A percentile compares a stretch with the other conserved stretches of the same genome.
phyloP scores from a whole-genome alignment of 2,797 vertebrate species.

The Myripristis murdjan region DNA sequence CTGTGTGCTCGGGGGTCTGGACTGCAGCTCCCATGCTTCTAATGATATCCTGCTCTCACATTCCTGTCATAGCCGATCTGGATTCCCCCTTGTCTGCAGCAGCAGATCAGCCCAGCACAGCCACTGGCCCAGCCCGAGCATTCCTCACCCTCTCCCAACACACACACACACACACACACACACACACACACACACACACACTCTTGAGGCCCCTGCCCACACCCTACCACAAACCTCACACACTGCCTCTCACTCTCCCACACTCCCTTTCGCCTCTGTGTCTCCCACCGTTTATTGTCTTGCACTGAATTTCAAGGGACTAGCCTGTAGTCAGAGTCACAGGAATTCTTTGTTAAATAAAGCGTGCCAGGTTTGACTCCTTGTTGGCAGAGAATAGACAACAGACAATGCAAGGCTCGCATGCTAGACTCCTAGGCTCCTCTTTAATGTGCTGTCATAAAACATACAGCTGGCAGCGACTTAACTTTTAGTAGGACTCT shows the following conservation, averaged over 20 bases:
- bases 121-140: slow-evolving; percentile 71
- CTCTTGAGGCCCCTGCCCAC: slow-evolving; percentile 61
- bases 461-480: slow-evolving; percentile 80
- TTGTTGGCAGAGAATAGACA: slow-evolving; percentile 63
- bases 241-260: slow-evolving; percentile 41
- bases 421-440: slow-evolving; percentile 81
- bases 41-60: slow-evolving; percentile 84
- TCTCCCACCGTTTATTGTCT: slow-evolving; percentile 56
- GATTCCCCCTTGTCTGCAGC: slow-evolving; percentile 76
- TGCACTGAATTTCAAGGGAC: slow-evolving; percentile 59
- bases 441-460: slow-evolving; percentile 86
- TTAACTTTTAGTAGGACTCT: slow-evolving; percentile 58
- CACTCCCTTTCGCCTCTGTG: slow-evolving; percentile 28
- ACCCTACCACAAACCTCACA: slow-evolving; percentile 56
- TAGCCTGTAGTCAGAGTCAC: slow-evolving; percentile 59
- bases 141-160: slow-evolving; percentile 73
- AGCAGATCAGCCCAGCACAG: slow-evolving; percentile 62
- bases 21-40: slow-evolving; percentile 70
- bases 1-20: slow-evolving; percentile 62
- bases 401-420: slow-evolving; percentile 71
- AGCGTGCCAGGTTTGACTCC: slow-evolving; percentile 70
- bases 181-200: slow-evolving; percentile 16
- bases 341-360: slow-evolving; percentile 73
- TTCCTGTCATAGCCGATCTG: slow-evolving; percentile 81
- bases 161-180: slow-evolving; percentile 28